Evolutionary conservation across 1,140 invertebrate genomes (phyloP), one percentile per base, ranked within the genome.

Genomic region (Sarcophaga bullata): DNA sequence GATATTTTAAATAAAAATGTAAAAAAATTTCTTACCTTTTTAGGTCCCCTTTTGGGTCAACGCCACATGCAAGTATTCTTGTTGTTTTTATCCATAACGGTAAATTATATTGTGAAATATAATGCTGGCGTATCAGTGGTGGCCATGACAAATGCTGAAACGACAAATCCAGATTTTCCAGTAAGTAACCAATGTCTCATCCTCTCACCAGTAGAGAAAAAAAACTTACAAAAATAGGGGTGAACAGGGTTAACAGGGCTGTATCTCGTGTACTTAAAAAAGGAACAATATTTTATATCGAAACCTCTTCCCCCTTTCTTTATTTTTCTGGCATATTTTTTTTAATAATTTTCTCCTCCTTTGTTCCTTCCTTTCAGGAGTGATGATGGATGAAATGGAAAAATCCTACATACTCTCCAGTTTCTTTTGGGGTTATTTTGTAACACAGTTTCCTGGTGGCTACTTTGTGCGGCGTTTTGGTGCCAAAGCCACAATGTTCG

Each of bases 51-150:
- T 0, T 87, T 94, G n/a, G 95, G 95, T n/a, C 91, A 92, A 8
- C 91, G 94, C n/a, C 94, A 95, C 85, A 83, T 92, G 7, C 94
- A 95, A 85, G 90, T 92, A 0, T 81, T 94, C 4, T 86, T 95
- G 17, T 88, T 94, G 54, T 94, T 94, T 85, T 83, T 93, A 7
- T 91, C 92, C 0, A 91, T 94, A 83, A 86, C 93, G 0, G 90
- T 93, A 37, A 93, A 92, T 6, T 95, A 94, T 86, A 91, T 91
- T 9, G 91, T 93, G 84, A 88, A 94, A 82, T 93, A 94, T 10
- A 94, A 94, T 80, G 91, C 94, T 81, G 94, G 94, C 8, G 93
- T 95, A 82, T 93, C 93, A 3, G 92, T 95, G 17, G 88, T 89
- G 80, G 88, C 88, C 83, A 89, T 89, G 88, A 88, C 88, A 6